Percentiles rank a stretch among this genome's conserved stretches.
Evolutionary conservation across 1,140 invertebrate species (phyloP).

Genomic region (Nylanderia fulva): DNA sequence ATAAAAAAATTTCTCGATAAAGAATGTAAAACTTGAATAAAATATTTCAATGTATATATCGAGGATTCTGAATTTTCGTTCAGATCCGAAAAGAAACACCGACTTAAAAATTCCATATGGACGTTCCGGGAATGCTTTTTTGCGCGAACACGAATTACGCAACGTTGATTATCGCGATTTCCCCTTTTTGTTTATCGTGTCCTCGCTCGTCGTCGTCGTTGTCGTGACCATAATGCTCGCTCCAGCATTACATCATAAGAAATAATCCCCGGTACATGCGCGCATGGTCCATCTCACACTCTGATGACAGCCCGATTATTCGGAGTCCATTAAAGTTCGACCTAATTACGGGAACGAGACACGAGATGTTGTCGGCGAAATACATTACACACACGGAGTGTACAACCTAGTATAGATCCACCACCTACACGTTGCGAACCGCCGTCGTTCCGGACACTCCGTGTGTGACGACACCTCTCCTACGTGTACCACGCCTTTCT

Average conservation of each 20-base stretch:
- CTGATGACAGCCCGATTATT: constrained; percentile 62
- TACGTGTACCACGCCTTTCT: constrained; percentile 78
- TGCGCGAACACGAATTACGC: constrained; percentile 3
- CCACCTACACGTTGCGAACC: constrained; percentile 69
- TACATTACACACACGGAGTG: background rate
- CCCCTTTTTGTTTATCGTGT: constrained; percentile 41
- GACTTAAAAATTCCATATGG: background rate
- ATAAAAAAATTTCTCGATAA: background rate
- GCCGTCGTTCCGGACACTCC: constrained; percentile 54
- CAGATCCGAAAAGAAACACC: too few relatives aligned
- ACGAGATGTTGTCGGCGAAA: background rate
- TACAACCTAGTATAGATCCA: constrained; percentile 57
- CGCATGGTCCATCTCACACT: constrained; percentile 12
- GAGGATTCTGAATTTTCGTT: background rate
- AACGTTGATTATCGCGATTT: constrained; percentile 53
- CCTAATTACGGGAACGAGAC: constrained; percentile 54
- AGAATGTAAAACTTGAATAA: too few relatives aligned
- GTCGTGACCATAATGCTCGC: constrained; percentile 65
- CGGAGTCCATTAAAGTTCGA: constrained; percentile 60
- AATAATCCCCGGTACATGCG: constrained; percentile 4
- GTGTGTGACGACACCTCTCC: constrained; percentile 75
- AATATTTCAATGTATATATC: too few relatives aligned
- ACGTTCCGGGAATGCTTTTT: constrained; percentile 35
- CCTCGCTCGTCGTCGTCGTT: constrained; percentile 8
- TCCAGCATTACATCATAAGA: constrained; percentile 55